Base-by-base conservation (phyloP, 2,888 invertebrate species). In the Ectobius pallidus region DNA sequence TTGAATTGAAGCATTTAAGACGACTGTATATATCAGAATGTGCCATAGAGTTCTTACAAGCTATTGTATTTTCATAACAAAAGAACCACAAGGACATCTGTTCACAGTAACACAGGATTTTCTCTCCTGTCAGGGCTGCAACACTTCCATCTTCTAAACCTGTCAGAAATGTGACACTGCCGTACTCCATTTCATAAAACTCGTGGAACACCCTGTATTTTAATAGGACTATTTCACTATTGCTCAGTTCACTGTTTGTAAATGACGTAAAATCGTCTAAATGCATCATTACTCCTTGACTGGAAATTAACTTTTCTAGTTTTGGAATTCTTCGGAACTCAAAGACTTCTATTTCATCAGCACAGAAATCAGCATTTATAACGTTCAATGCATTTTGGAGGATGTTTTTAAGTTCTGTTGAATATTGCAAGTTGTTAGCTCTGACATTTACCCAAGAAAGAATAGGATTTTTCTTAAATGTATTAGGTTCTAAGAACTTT, bases 401-500 rank as follows among this genome's bases (percentile, higher is more conserved):
- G 16, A 58, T 6, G 6, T 22, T 58, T 1, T 58, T 27, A 42
- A 42, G 46, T n/a, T 65, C 7, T n/a, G 46, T 9, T 7, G 65
- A 9, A 22, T 27, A 27, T 22, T 18, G 1, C 0, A 65, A n/a
- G 16, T 42, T 42, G 25, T 65, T 65, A 27, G n/a, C 27, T 65
- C 14, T n/a, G 9, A 65, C 2, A 22, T 42, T n/a, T 9, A 65
- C 65, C 42, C 46, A 46, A 18, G 65, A 65, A 27, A 65, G 44
- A 46, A 65, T 27, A 7, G n/a, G 44, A 30, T 65, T 65, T 7
- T n/a, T 30, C 6, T 25, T 3, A 30, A 65, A 65, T n/a, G 30
- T 65, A 2, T 44, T n/a, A 20, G 27, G 27, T 25, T 27, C 30
- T 1, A 65, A 18, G 7, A 25, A 18, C n/a, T 46, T 18, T 11